These are phyloP conservation scores for Drosophila nr. perissopoda DNA, from an alignment of 2,888 invertebrate species.

Conservation along the genomic window DNA sequence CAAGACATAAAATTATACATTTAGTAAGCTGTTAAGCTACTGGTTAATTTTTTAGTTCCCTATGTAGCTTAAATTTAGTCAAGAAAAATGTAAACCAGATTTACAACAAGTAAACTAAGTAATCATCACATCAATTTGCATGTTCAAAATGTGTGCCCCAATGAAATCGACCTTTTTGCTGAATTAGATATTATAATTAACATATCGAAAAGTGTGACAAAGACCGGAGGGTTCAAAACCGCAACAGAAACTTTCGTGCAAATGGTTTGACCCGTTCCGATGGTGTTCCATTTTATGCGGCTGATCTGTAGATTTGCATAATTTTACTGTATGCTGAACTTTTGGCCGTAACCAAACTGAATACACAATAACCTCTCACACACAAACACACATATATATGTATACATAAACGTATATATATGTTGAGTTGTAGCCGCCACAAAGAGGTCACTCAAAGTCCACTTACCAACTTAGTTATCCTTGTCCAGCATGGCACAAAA, in stretches of 20 bases:
- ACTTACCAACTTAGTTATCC: slow-evolving; percentile 73
- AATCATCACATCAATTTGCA: not conserved
- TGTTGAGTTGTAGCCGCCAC: slow-evolving; percentile 45
- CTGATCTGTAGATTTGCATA: slow-evolving; percentile 73
- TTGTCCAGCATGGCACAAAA: slow-evolving; percentile 52
- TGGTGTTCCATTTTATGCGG: slow-evolving; percentile 36
- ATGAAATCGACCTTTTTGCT: slow-evolving; percentile 1
- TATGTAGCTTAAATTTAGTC: not conserved
- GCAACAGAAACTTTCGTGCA: slow-evolving; percentile 35
- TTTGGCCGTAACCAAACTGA: slow-evolving; percentile 43
- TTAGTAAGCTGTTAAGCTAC: not conserved
- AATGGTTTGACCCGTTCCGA: slow-evolving; percentile 3
- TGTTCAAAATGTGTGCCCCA: not conserved
- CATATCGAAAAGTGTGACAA: slow-evolving; percentile 33
- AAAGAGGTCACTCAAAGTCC: slow-evolving; percentile 79
- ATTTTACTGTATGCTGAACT: slow-evolving; percentile 76
- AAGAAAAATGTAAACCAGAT: not conserved
- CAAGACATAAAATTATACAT: not conserved
- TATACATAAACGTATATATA: not conserved
- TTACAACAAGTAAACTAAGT: not conserved
- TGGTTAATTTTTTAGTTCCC: not conserved
- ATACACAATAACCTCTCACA: slow-evolving; percentile 36
- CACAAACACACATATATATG: slow-evolving; percentile 5
- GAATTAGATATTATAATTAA: slow-evolving; percentile 45
- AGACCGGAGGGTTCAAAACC: slow-evolving; percentile 10